A percentile compares a stretch with the other conserved stretches of the same genome.
Evolutionary conservation across 2,113 vertebrate genomes (phyloP).

Genomic region (Scortum barcoo): DNA sequence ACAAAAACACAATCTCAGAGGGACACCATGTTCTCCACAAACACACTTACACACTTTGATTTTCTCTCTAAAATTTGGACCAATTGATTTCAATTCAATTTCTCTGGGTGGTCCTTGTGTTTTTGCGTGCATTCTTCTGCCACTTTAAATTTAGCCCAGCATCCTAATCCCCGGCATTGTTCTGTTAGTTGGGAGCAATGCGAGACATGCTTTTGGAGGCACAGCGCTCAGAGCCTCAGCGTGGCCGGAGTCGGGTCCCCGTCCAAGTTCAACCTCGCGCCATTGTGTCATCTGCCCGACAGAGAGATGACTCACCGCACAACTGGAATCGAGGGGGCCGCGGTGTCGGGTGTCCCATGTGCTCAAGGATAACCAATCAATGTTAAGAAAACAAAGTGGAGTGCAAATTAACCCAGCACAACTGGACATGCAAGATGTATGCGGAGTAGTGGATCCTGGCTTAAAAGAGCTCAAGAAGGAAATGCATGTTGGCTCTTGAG

Average conservation of each 20-base stretch:
- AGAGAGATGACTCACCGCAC: slow-evolving; percentile 79
- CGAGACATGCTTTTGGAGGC: slow-evolving; percentile 53
- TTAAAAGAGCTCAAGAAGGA: slow-evolving; percentile 35
- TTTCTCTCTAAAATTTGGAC: neutral
- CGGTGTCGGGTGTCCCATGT: slow-evolving; percentile 77
- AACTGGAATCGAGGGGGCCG: slow-evolving; percentile 72
- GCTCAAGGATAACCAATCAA: slow-evolving; percentile 80
- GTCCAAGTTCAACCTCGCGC: slow-evolving; percentile 71
- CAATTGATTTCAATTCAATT: neutral
- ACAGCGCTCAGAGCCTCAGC: slow-evolving; percentile 26
- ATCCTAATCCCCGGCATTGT: slow-evolving; percentile 77
- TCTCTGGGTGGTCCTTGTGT: slow-evolving; percentile 11
- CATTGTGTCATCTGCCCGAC: slow-evolving; percentile 68
- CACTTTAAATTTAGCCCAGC: slow-evolving; percentile 74
- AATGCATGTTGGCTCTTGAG: slow-evolving; percentile 46
- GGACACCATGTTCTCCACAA: slow-evolving; percentile 2
- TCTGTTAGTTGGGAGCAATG: slow-evolving; percentile 72
- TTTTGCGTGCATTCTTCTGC: slow-evolving; percentile 52
- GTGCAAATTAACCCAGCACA: slow-evolving; percentile 60
- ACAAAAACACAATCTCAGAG: neutral
- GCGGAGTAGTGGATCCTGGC: slow-evolving; percentile 50
- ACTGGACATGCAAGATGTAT: slow-evolving; percentile 60
- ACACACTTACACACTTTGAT: neutral
- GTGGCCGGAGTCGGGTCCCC: slow-evolving; percentile 62
- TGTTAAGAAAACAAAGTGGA: slow-evolving; percentile 80